Evolutionary conservation across 1,140 invertebrate genomes (phyloP).

Genomic region (Lordiphosa collinella): DNA sequence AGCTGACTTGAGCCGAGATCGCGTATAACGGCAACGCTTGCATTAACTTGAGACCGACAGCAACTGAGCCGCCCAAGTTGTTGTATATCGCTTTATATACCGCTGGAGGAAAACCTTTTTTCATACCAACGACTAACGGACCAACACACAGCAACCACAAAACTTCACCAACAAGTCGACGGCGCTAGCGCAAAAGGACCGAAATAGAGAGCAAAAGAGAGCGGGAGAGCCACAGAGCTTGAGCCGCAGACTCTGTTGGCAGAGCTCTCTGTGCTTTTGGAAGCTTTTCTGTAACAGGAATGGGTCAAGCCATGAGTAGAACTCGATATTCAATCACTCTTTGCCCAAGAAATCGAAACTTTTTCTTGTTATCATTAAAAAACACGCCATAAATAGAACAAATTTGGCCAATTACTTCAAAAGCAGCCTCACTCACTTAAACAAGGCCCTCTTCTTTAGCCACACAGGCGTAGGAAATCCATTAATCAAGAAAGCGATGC

Average conservation of each 20-base stretch:
- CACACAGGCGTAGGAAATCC: constrained; percentile 22
- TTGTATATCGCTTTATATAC: constrained; percentile 75
- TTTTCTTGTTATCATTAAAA: constrained; percentile 5
- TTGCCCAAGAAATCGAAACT: too few species aligned
- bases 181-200: constrained; percentile 57
- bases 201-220: constrained; percentile 22
- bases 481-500: constrained; percentile 60
- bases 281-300: constrained; percentile 49
- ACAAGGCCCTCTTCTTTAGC: constrained; percentile 12
- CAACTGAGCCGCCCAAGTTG: constrained; percentile 73
- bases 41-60: constrained; percentile 63
- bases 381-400: neutral
- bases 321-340: too few species aligned
- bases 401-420: constrained; percentile 46
- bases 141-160: constrained; percentile 17
- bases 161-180: constrained; percentile 64
- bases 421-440: constrained; percentile 15
- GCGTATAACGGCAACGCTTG: constrained; percentile 52
- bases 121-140: constrained; percentile 41
- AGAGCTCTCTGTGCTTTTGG: constrained; percentile 48
- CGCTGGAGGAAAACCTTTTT: constrained; percentile 61
- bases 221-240: constrained; percentile 20
- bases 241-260: neutral
- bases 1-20: constrained; percentile 18
- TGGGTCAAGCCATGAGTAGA: too few species aligned